Conservation (phyloP, 2,113 vertebrate species). For the Scopus umbretta region DNA sequence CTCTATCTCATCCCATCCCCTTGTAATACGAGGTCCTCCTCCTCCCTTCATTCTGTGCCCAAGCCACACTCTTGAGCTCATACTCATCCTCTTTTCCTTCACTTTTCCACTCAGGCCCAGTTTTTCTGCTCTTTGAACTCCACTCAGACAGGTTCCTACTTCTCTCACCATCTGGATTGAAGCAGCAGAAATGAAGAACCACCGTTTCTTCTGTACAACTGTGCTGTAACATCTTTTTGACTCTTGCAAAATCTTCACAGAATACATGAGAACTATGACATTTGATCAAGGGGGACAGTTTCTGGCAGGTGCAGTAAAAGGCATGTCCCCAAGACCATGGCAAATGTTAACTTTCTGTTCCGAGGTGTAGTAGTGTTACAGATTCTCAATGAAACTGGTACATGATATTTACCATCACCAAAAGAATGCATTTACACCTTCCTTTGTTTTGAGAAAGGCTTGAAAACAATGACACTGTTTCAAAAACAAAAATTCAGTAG, state of each 20-base stretch:
- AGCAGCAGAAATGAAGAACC: neutral
- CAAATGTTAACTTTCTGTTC: neutral
- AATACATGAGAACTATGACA: neutral
- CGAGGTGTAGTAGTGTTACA: neutral
- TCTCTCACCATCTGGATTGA: neutral
- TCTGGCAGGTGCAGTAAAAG: neutral
- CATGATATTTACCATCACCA: neutral
- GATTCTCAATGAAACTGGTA: neutral
- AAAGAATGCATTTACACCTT: neutral
- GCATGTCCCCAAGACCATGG: neutral
- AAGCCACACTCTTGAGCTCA: neutral
- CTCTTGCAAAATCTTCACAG: neutral
- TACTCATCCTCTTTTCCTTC: neutral
- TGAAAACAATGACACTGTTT: neutral
- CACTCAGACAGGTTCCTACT: neutral
- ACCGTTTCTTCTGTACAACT: neutral
- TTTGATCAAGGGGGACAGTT: neutral
- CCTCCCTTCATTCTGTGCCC: neutral
- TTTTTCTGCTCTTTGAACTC: neutral
- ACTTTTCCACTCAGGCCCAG: neutral
- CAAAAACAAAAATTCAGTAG: neutral
- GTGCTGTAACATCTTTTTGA: neutral
- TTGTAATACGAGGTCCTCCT: neutral
- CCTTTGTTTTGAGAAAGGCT: neutral
- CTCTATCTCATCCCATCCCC: neutral